Evolutionary conservation across 2,797 vertebrate genomes (phyloP), one percentile per base, ranked within the genome.

Genomic region (Lepus townsendii): DNA sequence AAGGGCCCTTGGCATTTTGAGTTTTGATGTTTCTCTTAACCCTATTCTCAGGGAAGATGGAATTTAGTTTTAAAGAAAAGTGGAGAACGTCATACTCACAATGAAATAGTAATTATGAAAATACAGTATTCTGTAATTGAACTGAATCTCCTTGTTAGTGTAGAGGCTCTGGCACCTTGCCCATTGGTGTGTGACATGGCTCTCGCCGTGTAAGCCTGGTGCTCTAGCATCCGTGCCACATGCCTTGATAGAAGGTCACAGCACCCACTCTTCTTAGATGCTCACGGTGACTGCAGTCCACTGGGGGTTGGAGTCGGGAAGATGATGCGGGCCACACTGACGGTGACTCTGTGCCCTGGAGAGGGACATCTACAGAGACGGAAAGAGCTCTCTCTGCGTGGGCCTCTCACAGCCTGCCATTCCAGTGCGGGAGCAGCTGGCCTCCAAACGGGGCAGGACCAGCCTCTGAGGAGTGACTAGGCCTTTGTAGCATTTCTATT

Each of bases 1-100:
- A 97, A 98, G 97, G 97, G 98, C 96, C 52, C 95, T 96, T 90
- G 98, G 94, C 96, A 96, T 92, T 97, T 93, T 98, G 97, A 96
- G 96, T 98, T 97, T 96, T 97, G 98, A 97, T 95, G 82, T 95
- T 97, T 97, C 96, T 98, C 98, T 98, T 98, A 97, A 97, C 98
- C 98, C 98, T 98, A 98, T 98, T 98, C 98, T 98, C 98, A 98
- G 98, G 98, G 98, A 98, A 97, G 98, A 96, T 97, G 98, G 96
- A 98, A 96, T 96, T 97, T 96, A 96, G 93, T 97, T 97, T 97
- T 97, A 96, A 98, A 93, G 77, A 97, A 78, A 93, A 97, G 96
- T 96, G 94, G 91, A 66, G 97, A 98, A 95, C 89, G 90, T 96
- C 95, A 96, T 0, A 97, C 95, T 98, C 95, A 71, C 63, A 84